Evolutionary conservation across 2,113 vertebrate species (phyloP).

Genomic region (Rostratula benghalensis): DNA sequence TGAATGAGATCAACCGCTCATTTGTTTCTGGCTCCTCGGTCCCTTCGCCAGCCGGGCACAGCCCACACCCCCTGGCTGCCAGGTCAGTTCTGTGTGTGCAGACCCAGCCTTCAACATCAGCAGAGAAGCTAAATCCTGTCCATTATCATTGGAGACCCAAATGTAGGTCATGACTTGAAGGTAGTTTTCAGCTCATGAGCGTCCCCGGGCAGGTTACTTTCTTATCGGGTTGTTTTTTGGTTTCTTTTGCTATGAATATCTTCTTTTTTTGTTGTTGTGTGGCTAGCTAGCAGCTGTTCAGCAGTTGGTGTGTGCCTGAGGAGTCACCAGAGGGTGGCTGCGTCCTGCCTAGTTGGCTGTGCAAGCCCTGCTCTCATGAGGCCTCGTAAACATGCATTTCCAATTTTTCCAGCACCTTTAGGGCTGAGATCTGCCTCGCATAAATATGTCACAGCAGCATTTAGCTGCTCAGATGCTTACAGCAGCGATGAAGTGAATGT

Average conservation of each 20-base stretch:
- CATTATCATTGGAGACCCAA: not conserved
- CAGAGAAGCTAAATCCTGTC: not conserved
- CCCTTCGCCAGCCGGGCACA: not conserved
- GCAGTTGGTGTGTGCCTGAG: not conserved
- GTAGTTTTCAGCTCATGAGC: not conserved
- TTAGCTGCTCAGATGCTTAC: not conserved
- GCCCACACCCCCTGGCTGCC: not conserved
- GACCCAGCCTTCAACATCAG: not conserved
- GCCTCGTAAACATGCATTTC: not conserved
- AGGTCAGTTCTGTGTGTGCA: not conserved
- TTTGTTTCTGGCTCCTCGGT: conserved; percentile 14
- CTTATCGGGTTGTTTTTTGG: not conserved
- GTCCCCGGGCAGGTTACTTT: not conserved
- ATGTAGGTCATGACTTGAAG: not conserved
- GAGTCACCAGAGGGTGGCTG: not conserved
- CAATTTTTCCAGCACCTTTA: not conserved
- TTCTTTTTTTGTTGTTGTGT: not conserved
- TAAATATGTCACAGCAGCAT: not conserved
- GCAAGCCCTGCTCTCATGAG: not conserved
- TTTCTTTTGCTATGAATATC: not conserved
- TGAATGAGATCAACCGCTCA: conserved; percentile 25
- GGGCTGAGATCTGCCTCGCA: not conserved
- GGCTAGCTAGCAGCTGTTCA: not conserved
- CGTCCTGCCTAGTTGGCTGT: not conserved
- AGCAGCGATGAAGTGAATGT: not conserved